Base-by-base conservation (phyloP, 2,888 invertebrate genomes). In the Caenorhabditis afra region DNA sequence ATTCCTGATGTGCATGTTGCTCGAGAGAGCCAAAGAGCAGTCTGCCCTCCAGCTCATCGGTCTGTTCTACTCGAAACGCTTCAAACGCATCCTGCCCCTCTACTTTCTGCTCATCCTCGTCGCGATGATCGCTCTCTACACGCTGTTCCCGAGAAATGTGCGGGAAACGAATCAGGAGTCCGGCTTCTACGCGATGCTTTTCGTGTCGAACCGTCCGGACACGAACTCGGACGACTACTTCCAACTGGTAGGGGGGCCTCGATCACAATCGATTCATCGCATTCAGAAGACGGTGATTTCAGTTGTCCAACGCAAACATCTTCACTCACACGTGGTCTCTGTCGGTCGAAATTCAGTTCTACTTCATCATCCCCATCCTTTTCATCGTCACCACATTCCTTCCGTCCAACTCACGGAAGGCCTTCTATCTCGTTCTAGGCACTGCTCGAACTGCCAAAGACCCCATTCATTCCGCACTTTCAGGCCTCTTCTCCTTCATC, bases 341-440 rank as follows among this genome's bases (percentile, higher is more conserved):
- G n/a, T 66, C 74, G 14, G 74, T 75, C 5, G 74, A 75, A 61
- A 61, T 75, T 8, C 74, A 75, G 16, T 75, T 75, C 59, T 75
- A 75, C 41, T 55, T 75, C 16, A 29, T 75, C 3, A 49, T 75
- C 41, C 74, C 74, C 1, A 18, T 74, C 20, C 57, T 74, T 2
- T 74, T 66, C 23, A 18, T 66, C 8, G 8, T 74, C 3, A 18
- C 23, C 3, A 50, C 18, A 18, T 18, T 12, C 14, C 18, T 50
- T 44, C 35, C 64, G 1, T 23, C 12, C 4, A 58, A 37, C 35
- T 16, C 16, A 3, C 64, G 50, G 20, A 50, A 44, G 1, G 18
- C 23, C 10, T 73, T 49, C 29, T 73, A 73, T 14, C 23, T 39
- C 10, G 0, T 50, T 3, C 39, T 73, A 10, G 73, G 65, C 29